Conservation (phyloP, 2,113 vertebrate genomes). For the Emydocephalus ijimae region DNA sequence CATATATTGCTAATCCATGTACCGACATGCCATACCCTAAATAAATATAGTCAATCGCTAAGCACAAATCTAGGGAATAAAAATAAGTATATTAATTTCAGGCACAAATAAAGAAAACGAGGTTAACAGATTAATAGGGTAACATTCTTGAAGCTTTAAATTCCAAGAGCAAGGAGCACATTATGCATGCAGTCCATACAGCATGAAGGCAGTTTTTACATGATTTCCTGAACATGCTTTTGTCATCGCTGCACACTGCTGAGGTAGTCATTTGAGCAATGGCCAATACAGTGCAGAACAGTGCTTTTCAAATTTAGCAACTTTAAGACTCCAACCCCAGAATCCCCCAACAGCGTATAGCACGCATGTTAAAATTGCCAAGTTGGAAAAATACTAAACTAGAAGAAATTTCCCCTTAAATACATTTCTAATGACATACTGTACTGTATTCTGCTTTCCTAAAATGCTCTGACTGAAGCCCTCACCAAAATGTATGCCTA, state of each 20-base stretch:
- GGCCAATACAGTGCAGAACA: not conserved
- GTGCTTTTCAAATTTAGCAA: not conserved
- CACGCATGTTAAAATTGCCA: not conserved
- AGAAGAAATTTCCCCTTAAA: not conserved
- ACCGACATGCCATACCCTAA: too few species aligned
- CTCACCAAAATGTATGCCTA: not conserved
- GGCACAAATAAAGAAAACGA: constrained; percentile 16
- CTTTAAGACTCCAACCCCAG: not conserved
- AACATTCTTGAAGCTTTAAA: constrained; percentile 41
- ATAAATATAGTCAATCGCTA: constrained; percentile 28
- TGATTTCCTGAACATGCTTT: not conserved
- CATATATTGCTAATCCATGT: too few species aligned
- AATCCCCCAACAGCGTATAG: not conserved
- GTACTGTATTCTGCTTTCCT: not conserved
- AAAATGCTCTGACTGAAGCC: not conserved
- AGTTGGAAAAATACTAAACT: not conserved
- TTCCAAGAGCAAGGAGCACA: constrained; percentile 42
- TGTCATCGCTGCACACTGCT: not conserved
- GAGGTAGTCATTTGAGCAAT: not conserved
- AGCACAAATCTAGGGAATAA: constrained; percentile 28
- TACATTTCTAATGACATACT: not conserved
- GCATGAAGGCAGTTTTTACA: constrained; percentile 8
- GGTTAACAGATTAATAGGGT: not conserved
- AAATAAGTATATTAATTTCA: constrained; percentile 36
- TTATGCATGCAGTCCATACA: constrained; percentile 19